Base-by-base conservation (phyloP, 2,888 invertebrate species). In the Trichacis sp. region DNA sequence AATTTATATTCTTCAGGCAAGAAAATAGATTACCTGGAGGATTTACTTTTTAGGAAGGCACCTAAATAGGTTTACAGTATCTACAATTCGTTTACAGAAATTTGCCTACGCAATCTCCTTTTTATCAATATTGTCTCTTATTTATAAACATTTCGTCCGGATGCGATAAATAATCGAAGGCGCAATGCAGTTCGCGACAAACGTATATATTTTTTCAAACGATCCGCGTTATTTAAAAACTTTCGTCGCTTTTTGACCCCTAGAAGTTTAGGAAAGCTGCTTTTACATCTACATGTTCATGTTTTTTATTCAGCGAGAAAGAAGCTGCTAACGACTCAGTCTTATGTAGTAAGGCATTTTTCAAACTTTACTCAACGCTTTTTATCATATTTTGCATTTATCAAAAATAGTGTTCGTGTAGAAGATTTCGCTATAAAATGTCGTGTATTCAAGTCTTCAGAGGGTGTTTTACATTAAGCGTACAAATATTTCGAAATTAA, bases 1-100 rank as follows among this genome's bases (percentile, higher is more conserved):
- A 48, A 24, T 24, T 19, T 40, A 33, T 48, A 45, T 48, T 24
- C 15, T 15, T n/a, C 9, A 29, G 49, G 18, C 24, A 59, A 72
- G 55, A 70, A 64, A 36, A 64, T 56, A 68, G 63, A 72, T 68
- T 73, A 63, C 71, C 65, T 70, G 67, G 73, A 61, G 42, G 67
- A 68, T 71, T 54, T 62, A 64, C 69, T n/a, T 67, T 71, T 72
- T 72, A 78, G 72, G 73, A 80, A 82, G 81, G 81, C 80, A 81
- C 82, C 81, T 81, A 82, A 77, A 77, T 68, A 68, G 67, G 68
- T 63, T 72, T 56, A 71, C 75, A 75, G 51, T 72, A 74, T 73
- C 73, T 76, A 79, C 72, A 74, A 70, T 63, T 66, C 51, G 67
- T 56, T n/a, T n/a, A n/a, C n/a, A n/a, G n/a, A n/a, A n/a, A n/a